phyloP scores from a whole-genome alignment of 1,140 invertebrate species.

The Aphelenchoides besseyi region DNA sequence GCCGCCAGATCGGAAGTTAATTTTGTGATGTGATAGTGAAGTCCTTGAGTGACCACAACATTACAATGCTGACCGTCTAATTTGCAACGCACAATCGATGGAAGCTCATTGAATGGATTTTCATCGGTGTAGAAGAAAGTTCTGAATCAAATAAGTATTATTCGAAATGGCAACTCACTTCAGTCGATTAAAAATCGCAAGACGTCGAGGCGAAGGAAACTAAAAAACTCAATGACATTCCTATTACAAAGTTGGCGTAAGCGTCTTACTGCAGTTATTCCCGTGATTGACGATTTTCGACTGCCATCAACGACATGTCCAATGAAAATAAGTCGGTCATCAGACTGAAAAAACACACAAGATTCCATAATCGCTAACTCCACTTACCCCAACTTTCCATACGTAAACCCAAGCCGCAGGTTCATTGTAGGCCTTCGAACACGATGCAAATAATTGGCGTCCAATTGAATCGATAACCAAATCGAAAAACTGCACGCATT shows the following conservation, averaged over 20 bases:
- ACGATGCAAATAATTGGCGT: conserved; percentile 26
- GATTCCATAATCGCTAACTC: not conserved
- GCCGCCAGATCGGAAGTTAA: conserved; percentile 20
- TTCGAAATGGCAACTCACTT: conserved; percentile 6
- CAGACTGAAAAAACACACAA: not conserved
- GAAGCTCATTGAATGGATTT: conserved; percentile 14
- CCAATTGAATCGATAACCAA: conserved; percentile 22
- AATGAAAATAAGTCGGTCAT: conserved; percentile 19
- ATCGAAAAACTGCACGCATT: conserved; percentile 27
- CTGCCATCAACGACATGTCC: conserved; percentile 26
- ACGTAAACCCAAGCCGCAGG: conserved; percentile 20
- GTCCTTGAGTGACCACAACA: not conserved
- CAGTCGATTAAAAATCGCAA: conserved; percentile 24
- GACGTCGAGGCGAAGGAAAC: conserved; percentile 11
- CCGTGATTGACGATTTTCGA: conserved; percentile 7
- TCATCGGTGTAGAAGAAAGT: conserved; percentile 22
- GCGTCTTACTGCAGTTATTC: too few species aligned
- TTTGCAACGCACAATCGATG: conserved; percentile 20
- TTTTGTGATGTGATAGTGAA: conserved; percentile 6
- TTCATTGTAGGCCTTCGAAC: not conserved
- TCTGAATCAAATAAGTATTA: not conserved
- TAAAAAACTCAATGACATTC: too few species aligned
- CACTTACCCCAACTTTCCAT: conserved; percentile 15
- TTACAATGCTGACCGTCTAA: conserved; percentile 24
- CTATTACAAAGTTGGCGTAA: too few species aligned